Base-by-base conservation (phyloP, 2,888 invertebrate species). In the Lasioglossum oenotherae region DNA sequence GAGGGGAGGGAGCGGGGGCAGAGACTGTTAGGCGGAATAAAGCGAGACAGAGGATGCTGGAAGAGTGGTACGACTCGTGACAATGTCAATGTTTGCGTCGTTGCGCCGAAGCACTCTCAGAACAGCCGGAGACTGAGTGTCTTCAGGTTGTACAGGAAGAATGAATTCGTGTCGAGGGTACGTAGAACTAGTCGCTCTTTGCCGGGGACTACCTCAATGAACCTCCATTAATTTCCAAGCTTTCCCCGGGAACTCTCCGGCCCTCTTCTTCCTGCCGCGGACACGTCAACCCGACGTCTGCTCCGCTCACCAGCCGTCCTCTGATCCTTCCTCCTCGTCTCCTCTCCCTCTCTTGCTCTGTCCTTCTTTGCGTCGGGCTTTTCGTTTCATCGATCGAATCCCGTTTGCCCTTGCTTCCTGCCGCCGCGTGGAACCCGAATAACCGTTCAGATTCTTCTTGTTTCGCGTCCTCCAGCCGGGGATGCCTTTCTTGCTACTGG, bases 1-100 rank as follows among this genome's bases (percentile, higher is more conserved):
- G 79, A 38, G 49, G 67, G 75, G 76, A 64, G 38, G 2, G 64
- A 38, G 16, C 1, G 57, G 46, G 19, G 67, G 77, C 19, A 16
- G n/a, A 16, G n/a, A 16, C 64, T 31, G 67, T 19, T n/a, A 57
- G 67, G 67, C 67, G 31, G 67, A 35, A 67, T 35, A 35, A 35
- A 67, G 67, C 67, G 31, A 35, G 35, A 64, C 31, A 64, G 67
- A 35, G 69, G 23, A 69, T 35, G 69, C 38, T 69, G 69, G 69
- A 74, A 71, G 79, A 81, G 84, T 86, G 86, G 88, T 86, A 81
- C 82, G 88, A 87, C 89, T 90, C 91, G 92, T 91, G 92, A 93
- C 93, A 93, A 92, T 92, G 93, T 93, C 93, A 92, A 92, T 92
- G 93, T 92, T 93, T 93, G 93, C 91, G 89, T 91, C 90, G 91